Evolutionary conservation across 2,888 invertebrate species (phyloP).

Genomic region (Periphyllus acericola): DNA sequence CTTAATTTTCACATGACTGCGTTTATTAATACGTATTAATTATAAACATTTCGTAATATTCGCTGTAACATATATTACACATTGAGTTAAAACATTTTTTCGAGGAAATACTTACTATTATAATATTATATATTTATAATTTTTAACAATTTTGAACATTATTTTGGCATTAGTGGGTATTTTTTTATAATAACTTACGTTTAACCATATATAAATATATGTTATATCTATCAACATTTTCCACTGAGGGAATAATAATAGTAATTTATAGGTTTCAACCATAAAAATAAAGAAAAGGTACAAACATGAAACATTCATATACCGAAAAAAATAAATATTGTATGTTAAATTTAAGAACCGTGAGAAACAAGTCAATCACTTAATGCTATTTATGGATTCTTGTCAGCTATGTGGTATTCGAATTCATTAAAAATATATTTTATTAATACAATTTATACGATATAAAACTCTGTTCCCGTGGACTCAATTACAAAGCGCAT

Average conservation of each 20-base stretch:
- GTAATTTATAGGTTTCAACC: not conserved
- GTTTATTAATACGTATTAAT: no score
- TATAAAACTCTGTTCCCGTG: conserved; percentile 38
- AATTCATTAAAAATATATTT: conserved; percentile 49
- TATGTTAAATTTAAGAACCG: conserved; percentile 53
- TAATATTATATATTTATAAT: no score
- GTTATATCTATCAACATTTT: not conserved
- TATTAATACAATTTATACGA: conserved; percentile 26
- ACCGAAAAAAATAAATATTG: conserved; percentile 19
- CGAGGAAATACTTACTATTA: no score
- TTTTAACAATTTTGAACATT: no score
- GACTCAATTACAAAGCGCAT: conserved; percentile 28
- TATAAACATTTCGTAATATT: not conserved
- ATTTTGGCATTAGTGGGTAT: not conserved
- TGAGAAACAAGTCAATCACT: conserved; percentile 53
- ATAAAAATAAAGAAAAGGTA: conserved; percentile 9
- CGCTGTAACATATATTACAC: not conserved
- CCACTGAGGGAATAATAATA: not conserved
- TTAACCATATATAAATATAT: no score
- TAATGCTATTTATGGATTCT: conserved; percentile 53
- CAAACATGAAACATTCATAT: conserved; percentile 7
- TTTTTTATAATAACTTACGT: no score
- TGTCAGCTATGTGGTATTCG: conserved; percentile 45
- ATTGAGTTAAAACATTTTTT: not conserved
- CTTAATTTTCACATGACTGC: not conserved